Evolutionary conservation across 2,113 vertebrate genomes (phyloP), one percentile per base, ranked within the genome.

Genomic region (Colistium nudipinnis): DNA sequence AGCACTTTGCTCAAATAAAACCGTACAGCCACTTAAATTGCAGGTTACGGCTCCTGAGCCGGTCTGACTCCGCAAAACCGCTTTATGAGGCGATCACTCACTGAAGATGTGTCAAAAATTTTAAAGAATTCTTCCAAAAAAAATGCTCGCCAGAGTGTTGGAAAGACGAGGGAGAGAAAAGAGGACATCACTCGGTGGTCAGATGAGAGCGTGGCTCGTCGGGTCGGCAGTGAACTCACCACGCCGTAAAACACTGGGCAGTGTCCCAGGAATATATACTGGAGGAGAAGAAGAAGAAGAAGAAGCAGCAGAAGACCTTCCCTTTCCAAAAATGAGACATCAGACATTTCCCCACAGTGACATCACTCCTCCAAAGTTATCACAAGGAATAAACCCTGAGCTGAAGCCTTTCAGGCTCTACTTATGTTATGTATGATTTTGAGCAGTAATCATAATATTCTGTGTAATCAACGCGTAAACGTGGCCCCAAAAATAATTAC

Each of bases 1-100:
- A 78, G 61, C 67, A 68, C 70, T 81, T 72, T 33, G 52, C 72
- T 74, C 70, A 39, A 64, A 69, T 76, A 64, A 87, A 86, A 80
- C 19, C 6, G 13, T 14, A 36, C 52, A 51, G 38, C 27, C 5
- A 14, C 20, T 64, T 76, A 56, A 70, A 84, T 62, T 81, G 31
- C 74, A 80, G 70, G 78, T 60, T 81, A 44, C 17, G 43, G 55
- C 49, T 74, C 28, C 14, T 36, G 19, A 39, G 3, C 16, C 12
- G 27, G 69, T 47, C 17, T n/a, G 10, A 11, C 22, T 22, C 52
- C 59, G 33, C 16, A 16, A 38, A 81, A 55, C 17, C 11, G 4
- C 69, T 74, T 72, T n/a, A 81, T n/a, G 44, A 57, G 27, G 57
- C 14, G 62, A 55, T 71, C 59, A 49, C 62, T 70, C 33, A 24